Conservation (phyloP, 2,113 vertebrate species). For the Carlito syrichta region DNA sequence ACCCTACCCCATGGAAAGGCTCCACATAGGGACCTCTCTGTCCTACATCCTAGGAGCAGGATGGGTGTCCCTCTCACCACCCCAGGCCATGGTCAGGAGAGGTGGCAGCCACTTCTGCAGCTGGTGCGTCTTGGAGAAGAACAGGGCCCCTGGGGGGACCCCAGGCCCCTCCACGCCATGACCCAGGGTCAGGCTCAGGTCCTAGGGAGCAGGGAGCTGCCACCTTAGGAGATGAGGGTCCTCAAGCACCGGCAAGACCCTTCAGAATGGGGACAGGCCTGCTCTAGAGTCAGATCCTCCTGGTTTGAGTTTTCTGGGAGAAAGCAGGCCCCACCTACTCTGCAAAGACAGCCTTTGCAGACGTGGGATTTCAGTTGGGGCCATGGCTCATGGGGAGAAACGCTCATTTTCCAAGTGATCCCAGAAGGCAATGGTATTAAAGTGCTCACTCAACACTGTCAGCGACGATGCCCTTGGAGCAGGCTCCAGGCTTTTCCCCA, state of each 20-base stretch:
- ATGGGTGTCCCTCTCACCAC: no score
- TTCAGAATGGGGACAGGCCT: accelerated
- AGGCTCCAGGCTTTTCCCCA: no score
- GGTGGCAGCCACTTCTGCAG: no score
- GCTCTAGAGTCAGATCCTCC: no score
- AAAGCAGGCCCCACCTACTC: not conserved
- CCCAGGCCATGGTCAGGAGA: not conserved
- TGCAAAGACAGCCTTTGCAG: accelerated
- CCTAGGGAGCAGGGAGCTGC: not conserved
- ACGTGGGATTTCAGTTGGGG: accelerated
- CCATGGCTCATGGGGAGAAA: not conserved
- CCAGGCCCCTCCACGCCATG: accelerated
- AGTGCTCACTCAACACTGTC: accelerated
- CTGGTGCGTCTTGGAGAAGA: not conserved
- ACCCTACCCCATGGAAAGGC: not conserved
- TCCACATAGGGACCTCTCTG: accelerated
- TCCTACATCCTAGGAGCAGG: no score
- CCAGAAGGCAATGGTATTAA: not conserved
- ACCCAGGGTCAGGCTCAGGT: not conserved
- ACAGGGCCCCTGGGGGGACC: not conserved
- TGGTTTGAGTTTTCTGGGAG: not conserved
- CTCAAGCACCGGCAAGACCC: accelerated
- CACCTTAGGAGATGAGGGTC: accelerated
- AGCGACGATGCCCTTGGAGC: accelerated
- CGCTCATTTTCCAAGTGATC: not conserved